Conservation (phyloP, 2,797 vertebrate genomes). For the Novumbra hubbsi region DNA sequence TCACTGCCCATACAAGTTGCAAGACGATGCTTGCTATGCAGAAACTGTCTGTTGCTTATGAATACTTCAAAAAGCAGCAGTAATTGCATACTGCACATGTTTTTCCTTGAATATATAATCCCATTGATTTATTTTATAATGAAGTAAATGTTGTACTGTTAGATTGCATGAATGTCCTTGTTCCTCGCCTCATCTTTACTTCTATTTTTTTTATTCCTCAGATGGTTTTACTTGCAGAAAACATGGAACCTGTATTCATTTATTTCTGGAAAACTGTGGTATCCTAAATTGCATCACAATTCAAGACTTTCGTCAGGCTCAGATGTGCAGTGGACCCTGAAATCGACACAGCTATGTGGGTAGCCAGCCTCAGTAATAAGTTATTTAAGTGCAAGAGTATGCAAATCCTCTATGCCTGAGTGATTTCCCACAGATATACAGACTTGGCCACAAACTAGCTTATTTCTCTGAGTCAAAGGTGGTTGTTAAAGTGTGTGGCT, state of each 20-base stretch:
- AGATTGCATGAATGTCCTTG: not conserved
- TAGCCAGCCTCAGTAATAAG: slow-evolving; percentile 26
- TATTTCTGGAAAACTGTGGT: slow-evolving; percentile 28
- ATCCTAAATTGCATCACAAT: slow-evolving; percentile 43
- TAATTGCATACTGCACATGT: not conserved
- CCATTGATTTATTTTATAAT: slow-evolving; percentile 7
- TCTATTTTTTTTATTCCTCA: not conserved
- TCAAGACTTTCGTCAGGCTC: slow-evolving; percentile 40
- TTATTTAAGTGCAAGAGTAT: slow-evolving; percentile 50
- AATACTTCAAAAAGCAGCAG: slow-evolving; percentile 3
- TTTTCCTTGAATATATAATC: not conserved
- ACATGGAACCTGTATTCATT: slow-evolving; percentile 15
- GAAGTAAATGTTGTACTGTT: slow-evolving; percentile 7
- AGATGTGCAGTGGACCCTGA: slow-evolving; percentile 50
- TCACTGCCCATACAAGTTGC: not conserved
- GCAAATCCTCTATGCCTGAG: slow-evolving; percentile 38
- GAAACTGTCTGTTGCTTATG: not conserved
- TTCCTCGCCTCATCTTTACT: not conserved
- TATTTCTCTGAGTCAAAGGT: slow-evolving; percentile 29
- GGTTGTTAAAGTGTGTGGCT: slow-evolving; percentile 35
- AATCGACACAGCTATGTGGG: slow-evolving; percentile 39
- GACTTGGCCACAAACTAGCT: slow-evolving; percentile 24
- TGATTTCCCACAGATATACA: slow-evolving; percentile 22
- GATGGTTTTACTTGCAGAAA: slow-evolving; percentile 6
- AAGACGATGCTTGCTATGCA: not conserved